Evolutionary conservation across 2,888 invertebrate genomes (phyloP), one percentile per base, ranked within the genome.

Genomic region (Timema cristinae): DNA sequence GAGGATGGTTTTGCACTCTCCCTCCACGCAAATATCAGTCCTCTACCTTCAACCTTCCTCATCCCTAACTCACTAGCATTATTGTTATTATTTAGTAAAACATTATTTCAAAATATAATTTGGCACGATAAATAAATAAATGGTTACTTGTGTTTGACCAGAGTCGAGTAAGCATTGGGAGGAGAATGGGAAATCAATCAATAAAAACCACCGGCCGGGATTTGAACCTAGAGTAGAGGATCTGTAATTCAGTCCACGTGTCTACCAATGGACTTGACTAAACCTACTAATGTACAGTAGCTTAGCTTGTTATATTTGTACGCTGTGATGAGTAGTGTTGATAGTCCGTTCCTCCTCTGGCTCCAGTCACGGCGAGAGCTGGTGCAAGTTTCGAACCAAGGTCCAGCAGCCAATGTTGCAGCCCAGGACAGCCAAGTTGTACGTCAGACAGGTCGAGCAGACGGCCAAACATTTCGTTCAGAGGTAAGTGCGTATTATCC

Each of bases 331-430:
- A 32, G 32, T 54, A 32, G 32, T 32, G 32, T 32, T 32, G 32
- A 32, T 32, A 32, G 1, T 1, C 32, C 32, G 32, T 32, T 32
- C 4, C 32, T 32, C 32, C 32, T 32, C 32, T 32, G 9, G 50
- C 67, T 50, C 2, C 81, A 94, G 94, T 0, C 93, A 94, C 78
- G 94, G 93, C 2, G 90, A 92, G 75, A 89, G 89, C 11, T 94
- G 94, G 94, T 88, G 91, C 78, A 86, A 88, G 69, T 90, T 93
- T 76, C 85, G 94, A 67, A 88, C 89, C 7, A 91, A 90, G 79
- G 91, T 93, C 7, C 92, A 93, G 68, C 88, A 91, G 77, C 89
- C 91, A 32, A 90, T 94, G 82, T 83, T 94, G 76, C 89, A 91
- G 77, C 89, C 93, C 0, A 85, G 88, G 66, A 89, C 90, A 0